Evolutionary conservation across 2,797 vertebrate genomes (phyloP).

Genomic region (Ptychadena robeensis): DNA sequence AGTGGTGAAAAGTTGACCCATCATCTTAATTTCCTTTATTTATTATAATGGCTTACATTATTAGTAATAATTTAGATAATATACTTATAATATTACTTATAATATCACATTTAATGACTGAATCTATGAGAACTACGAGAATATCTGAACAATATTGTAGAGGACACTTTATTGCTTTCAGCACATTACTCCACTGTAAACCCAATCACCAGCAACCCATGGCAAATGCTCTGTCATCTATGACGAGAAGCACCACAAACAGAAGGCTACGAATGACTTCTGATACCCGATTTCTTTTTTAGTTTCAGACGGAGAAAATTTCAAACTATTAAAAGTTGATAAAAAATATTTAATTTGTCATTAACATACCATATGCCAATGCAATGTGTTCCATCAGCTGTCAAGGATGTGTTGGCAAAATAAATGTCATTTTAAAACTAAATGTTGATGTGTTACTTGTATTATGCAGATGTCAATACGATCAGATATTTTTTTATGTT

Average conservation of each 20-base stretch:
- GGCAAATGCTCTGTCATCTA: too few relatives aligned
- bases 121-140: neutral
- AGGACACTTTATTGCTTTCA: neutral
- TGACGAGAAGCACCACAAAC: neutral
- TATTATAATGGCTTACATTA: too few relatives aligned
- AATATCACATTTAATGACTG: neutral
- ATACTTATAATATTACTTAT: too few relatives aligned
- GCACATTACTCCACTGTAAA: neutral
- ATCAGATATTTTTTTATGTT: neutral
- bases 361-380: conserved; percentile 49
- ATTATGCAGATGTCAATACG: conserved; percentile 33
- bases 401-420: conserved; percentile 43
- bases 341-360: conserved; percentile 35
- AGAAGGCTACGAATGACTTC: neutral
- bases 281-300: neutral
- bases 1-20: too few relatives aligned
- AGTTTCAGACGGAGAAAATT: neutral
- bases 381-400: conserved; percentile 44
- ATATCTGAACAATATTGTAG: neutral
- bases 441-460: conserved; percentile 31
- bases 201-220: neutral
- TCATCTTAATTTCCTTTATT: too few relatives aligned
- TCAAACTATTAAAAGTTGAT: conserved; percentile 34
- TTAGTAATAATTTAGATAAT: too few relatives aligned
- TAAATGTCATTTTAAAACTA: conserved; percentile 29